Percentiles rank a stretch among this genome's conserved stretches.
phyloP scores from a whole-genome alignment of 2,797 vertebrate species.

The Microcaecilia unicolor region DNA sequence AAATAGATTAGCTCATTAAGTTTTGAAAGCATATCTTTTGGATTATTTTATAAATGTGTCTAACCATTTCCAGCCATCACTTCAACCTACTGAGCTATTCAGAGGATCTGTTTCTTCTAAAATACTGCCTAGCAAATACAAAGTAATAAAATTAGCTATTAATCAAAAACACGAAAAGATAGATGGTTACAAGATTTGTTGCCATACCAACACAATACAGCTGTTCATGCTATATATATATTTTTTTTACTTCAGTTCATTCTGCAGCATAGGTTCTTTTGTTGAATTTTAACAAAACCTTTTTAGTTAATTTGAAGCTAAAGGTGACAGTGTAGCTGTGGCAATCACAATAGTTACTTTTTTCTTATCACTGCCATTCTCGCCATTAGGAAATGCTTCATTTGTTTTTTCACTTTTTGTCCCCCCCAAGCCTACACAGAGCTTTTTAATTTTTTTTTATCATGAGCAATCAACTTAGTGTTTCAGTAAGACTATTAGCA shows the following conservation, averaged over 20 bases:
- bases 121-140: slow-evolving; percentile 17
- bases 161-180: slow-evolving; percentile 20
- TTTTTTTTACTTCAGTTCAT: slow-evolving; percentile 25
- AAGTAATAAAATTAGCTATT: slow-evolving; percentile 28
- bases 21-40: slow-evolving; percentile 4
- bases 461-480: slow-evolving; percentile 26
- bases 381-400: slow-evolving; percentile 31
- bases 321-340: slow-evolving; percentile 15
- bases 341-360: no score
- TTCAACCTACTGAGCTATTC: no score
- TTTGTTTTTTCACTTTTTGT: slow-evolving; percentile 23
- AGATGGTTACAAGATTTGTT: slow-evolving; percentile 26
- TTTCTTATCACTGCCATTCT: no score
- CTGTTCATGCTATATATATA: slow-evolving; percentile 18
- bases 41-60: slow-evolving; percentile 18
- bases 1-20: slow-evolving; percentile 36
- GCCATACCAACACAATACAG: slow-evolving; percentile 18
- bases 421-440: slow-evolving; percentile 21
- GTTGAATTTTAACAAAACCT: slow-evolving; percentile 33
- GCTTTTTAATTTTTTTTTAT: no score
- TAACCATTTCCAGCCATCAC: slow-evolving; percentile 16
- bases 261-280: slow-evolving; percentile 6
- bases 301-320: slow-evolving; percentile 21
- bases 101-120: not conserved
- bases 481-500: slow-evolving; percentile 17